Base-by-base conservation (phyloP, 1,140 invertebrate species). In the Drosophila trapezifrons region DNA sequence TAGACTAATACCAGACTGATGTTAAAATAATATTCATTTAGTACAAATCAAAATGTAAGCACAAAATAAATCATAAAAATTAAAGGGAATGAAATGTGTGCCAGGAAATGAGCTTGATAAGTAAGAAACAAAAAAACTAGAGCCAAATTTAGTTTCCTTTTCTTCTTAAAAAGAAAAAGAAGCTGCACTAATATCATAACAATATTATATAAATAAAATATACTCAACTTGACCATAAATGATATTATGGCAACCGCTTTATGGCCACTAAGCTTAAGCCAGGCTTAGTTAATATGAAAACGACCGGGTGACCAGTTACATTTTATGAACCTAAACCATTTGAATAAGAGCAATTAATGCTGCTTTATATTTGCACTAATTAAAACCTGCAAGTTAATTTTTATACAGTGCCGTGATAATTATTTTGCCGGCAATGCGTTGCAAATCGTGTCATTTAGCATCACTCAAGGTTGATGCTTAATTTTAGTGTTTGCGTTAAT, bases 301-400 rank as follows among this genome's bases (percentile, higher is more conserved):
- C 7, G 18, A 4, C 12, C 49, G 13, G 17, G 49, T 20, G 7
- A 18, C 17, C 27, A 51, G 6, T 51, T 32, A 13, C 12, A 18
- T 32, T 20, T 32, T 20, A 32, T 52, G 18, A 52, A 52, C 49
- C 17, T 1, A 35, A 35, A 35, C 3, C 29, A 15, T 52, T 35
- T 52, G 7, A 52, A 52, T 52, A n/a, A 18, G 7, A 20, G 12
- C 29, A 15, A 20, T 52, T 15, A 35, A 18, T 4, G 2, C 4
- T 20, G 49, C 18, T 35, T 52, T 52, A 35, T 52, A 35, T 35
- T 52, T 13, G 18, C 29, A 52, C 29, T 20, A 35, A 52, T 54
- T 54, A 37, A 52, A 54, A 54, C 15, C 8, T 17, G 12, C 51
- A 54, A 52, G 49, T 52, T 52, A 15, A 52, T 52, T 52, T 35